These are phyloP conservation scores for Aplochiton taeniatus DNA, from an alignment of 2,797 vertebrate species.

Conservation along the genomic window DNA sequence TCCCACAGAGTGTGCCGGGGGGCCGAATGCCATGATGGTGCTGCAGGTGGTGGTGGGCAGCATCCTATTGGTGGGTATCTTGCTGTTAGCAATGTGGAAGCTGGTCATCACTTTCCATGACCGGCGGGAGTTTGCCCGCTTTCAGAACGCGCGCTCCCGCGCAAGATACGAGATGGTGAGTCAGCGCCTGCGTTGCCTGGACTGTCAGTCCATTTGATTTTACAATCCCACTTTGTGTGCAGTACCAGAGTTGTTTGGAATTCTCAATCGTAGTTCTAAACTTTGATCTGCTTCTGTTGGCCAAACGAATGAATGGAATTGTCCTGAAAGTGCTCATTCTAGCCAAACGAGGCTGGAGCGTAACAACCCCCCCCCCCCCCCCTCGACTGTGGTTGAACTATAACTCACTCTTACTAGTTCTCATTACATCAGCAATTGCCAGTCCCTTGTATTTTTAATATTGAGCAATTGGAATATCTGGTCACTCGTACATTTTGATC, in stretches of 20 bases:
- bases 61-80: constrained; percentile 77
- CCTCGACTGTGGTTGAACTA: too few relatives aligned
- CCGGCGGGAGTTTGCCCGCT: constrained; percentile 88
- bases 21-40: constrained; percentile 81
- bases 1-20: constrained; percentile 81
- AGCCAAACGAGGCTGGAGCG: too few relatives aligned
- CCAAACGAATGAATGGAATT: too few relatives aligned
- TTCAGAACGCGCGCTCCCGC: constrained; percentile 90
- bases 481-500: too few relatives aligned
- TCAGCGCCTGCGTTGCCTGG: not conserved
- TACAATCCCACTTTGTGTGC: not conserved
- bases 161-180: constrained; percentile 96
- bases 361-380: too few relatives aligned
- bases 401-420: too few relatives aligned
- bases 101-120: constrained; percentile 93
- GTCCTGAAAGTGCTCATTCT: too few relatives aligned
- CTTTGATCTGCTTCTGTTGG: too few relatives aligned
- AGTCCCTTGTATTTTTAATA: not conserved
- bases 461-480: too few relatives aligned
- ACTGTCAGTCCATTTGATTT: not conserved
- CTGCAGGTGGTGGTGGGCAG: constrained; percentile 82
- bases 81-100: constrained; percentile 90
- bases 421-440: not conserved
- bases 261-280: too few relatives aligned
- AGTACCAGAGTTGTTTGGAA: too few relatives aligned